Percentiles rank a stretch among this genome's conserved stretches.
phyloP scores from a whole-genome alignment of 2,113 vertebrate genomes.

The Rhinopomastus cyanomelas region DNA sequence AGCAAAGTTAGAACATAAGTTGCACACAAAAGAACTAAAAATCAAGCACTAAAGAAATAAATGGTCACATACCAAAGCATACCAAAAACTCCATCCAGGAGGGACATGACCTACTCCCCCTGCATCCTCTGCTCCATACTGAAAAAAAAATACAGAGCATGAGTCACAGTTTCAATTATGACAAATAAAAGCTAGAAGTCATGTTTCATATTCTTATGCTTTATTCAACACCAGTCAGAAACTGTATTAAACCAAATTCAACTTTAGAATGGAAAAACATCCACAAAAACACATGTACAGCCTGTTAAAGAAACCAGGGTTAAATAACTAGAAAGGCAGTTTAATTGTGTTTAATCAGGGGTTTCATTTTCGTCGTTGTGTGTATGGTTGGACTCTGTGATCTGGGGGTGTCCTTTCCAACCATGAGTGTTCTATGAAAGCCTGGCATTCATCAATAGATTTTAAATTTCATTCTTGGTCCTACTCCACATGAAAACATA shows the following conservation, averaged over 20 bases:
- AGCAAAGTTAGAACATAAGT: background rate
- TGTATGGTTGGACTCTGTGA: too few species aligned
- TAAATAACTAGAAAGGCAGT: background rate
- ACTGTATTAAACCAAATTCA: background rate
- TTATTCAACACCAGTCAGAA: background rate
- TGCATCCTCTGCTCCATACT: constrained; percentile 89
- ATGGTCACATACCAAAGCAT: constrained; percentile 85
- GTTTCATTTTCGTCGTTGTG: too few species aligned
- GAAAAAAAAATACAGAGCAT: constrained; percentile 29
- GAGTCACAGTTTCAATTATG: background rate
- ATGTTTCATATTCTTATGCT: background rate
- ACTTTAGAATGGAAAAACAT: background rate
- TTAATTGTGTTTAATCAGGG: too few species aligned
- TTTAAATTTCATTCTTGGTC: background rate
- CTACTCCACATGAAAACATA: rapidly evolving
- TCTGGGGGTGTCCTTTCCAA: too few species aligned
- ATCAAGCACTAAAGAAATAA: background rate
- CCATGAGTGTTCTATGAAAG: background rate
- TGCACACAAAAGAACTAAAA: background rate
- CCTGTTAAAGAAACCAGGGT: background rate
- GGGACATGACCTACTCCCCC: constrained; percentile 91
- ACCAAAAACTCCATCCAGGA: constrained; percentile 94
- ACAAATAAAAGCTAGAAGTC: background rate
- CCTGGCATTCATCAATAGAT: background rate
- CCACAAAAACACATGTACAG: rapidly evolving